Conservation (phyloP, 2,113 vertebrate genomes). For the Mesembrinibis cayennensis region DNA sequence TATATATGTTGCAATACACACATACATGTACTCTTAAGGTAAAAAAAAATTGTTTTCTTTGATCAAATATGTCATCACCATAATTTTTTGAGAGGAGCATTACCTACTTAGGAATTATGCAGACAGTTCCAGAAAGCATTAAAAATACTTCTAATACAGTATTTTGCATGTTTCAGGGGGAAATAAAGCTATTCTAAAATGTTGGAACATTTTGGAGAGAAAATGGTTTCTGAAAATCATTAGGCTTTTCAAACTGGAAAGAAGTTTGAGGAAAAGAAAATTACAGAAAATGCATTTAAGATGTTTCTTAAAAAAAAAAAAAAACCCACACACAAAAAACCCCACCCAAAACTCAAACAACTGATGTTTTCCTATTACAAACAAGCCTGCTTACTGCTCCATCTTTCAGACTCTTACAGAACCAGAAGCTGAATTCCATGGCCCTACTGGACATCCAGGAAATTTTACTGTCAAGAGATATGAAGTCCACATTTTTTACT, state of each 20-base stretch:
- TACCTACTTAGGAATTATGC: background rate
- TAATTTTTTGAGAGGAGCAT: background rate
- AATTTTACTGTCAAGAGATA: background rate
- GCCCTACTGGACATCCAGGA: background rate
- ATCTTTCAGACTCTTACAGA: background rate
- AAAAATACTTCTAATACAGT: background rate
- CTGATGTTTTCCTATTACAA: background rate
- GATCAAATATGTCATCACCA: background rate
- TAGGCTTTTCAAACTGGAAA: background rate
- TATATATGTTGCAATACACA: background rate
- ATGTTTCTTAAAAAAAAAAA: background rate
- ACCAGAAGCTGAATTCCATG: background rate
- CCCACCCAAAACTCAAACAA: background rate
- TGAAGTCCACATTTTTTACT: background rate
- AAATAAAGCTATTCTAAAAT: background rate
- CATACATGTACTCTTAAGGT: too few relatives aligned
- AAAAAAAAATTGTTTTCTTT: background rate
- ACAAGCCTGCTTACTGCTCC: background rate
- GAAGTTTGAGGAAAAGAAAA: background rate
- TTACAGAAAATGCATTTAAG: background rate
- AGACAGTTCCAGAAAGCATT: background rate
- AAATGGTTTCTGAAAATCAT: background rate
- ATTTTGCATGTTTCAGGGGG: background rate
- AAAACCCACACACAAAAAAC: too few relatives aligned
- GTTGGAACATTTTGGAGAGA: background rate